Evolutionary conservation across 2,888 invertebrate genomes (phyloP).

Genomic region (Glyphotaelius pellucidus): DNA sequence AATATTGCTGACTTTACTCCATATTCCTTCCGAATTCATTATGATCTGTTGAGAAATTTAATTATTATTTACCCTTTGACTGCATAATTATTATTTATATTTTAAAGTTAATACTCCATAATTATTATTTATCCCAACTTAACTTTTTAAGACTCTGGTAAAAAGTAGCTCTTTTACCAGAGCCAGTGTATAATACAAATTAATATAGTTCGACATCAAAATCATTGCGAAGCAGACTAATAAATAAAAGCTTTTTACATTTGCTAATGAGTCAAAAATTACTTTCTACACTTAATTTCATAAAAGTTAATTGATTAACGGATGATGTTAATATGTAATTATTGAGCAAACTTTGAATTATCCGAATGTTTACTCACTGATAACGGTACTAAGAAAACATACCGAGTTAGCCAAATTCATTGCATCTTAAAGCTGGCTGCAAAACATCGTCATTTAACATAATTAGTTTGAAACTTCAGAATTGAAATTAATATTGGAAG

Average conservation of each 20-base stretch:
- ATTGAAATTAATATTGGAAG: conserved; percentile 35
- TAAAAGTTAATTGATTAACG: conserved; percentile 18
- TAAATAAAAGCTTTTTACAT: conserved; percentile 52
- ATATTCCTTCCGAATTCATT: not conserved
- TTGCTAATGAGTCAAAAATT: conserved; percentile 25
- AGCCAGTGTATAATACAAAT: conserved; percentile 44
- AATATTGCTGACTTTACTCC: not conserved
- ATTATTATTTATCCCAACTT: too few relatives aligned
- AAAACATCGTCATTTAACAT: conserved; percentile 3
- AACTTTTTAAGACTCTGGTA: not conserved
- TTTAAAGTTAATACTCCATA: too few relatives aligned
- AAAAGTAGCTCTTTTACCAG: too few relatives aligned
- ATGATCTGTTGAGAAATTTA: not conserved
- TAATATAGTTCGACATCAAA: conserved; percentile 8
- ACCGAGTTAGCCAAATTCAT: not conserved
- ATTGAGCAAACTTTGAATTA: conserved; percentile 29
- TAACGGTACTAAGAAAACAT: not conserved
- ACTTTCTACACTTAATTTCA: not conserved
- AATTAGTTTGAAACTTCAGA: conserved; percentile 8
- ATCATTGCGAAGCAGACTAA: conserved; percentile 30
- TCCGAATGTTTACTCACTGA: conserved; percentile 10
- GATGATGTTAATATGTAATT: conserved; percentile 12
- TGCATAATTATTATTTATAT: too few relatives aligned
- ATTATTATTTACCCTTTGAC: not conserved
- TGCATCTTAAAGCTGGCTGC: not conserved